Conservation (phyloP, 2,113 vertebrate genomes). For the Hiodon tergisus region DNA sequence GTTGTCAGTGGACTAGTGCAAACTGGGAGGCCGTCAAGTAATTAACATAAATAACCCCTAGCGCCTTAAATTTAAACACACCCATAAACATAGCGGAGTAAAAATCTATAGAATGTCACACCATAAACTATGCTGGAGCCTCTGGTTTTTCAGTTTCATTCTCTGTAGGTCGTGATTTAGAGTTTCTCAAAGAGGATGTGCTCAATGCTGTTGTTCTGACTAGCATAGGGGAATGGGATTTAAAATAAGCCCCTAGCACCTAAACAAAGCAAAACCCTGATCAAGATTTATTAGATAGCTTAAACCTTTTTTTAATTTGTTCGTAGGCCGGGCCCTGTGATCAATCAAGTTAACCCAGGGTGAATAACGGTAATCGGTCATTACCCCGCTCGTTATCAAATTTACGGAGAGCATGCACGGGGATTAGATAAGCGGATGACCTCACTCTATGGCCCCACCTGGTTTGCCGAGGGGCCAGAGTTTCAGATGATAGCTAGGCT, state of each 20-base stretch:
- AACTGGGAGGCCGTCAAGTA: conserved; percentile 36
- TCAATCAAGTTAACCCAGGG: conserved; percentile 28
- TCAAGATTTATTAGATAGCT: conserved; percentile 31
- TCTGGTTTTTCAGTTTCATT: not conserved
- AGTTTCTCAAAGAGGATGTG: no score
- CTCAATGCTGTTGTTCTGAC: no score
- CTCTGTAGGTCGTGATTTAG: not conserved
- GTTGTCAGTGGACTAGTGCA: conserved; percentile 9
- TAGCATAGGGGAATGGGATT: not conserved
- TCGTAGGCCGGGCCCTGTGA: conserved; percentile 17
- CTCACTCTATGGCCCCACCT: not conserved
- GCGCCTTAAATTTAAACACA: conserved; percentile 52
- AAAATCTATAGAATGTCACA: conserved; percentile 46
- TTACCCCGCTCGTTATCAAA: conserved; percentile 9
- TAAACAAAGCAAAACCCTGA: conserved; percentile 10
- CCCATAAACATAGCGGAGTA: conserved; percentile 53
- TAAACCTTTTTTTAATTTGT: conserved; percentile 35
- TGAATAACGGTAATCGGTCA: conserved; percentile 19
- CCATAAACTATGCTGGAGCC: not conserved
- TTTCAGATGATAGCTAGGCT: not conserved
- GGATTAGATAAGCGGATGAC: not conserved
- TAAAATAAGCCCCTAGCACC: not conserved
- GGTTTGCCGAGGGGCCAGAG: not conserved
- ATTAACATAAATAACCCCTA: conserved; percentile 50
- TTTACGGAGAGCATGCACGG: no score